A percentile compares a stretch with the other conserved stretches of the same genome.
Conservation (phyloP, 30 jellyfish, hydroid and myxozoan genomes). For the Morbakka virulenta region DNA sequence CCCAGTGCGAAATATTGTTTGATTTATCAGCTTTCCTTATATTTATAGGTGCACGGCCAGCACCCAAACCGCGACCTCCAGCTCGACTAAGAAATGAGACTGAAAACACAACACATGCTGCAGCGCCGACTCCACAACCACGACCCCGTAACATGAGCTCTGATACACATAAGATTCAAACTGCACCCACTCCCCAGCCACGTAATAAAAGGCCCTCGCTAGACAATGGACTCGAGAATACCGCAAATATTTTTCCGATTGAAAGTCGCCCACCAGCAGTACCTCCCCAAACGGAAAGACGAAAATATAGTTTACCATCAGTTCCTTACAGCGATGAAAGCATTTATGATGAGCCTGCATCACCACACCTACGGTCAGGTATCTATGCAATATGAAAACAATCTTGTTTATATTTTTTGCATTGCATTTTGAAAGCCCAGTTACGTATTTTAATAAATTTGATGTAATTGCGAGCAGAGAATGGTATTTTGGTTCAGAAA, state of each 20-base stretch:
- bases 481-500: too few species aligned
- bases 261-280: slow-evolving; percentile 35
- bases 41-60: too few species aligned
- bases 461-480: too few species aligned
- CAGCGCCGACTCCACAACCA: slow-evolving; percentile 82
- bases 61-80: slow-evolving; percentile 87
- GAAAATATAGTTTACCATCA: background rate
- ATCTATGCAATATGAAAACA: too few species aligned
- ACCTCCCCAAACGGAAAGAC: slow-evolving; percentile 44
- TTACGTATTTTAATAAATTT: too few species aligned
- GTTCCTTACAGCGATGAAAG: slow-evolving; percentile 32
- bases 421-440: too few species aligned
- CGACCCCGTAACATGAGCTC: slow-evolving; percentile 10
- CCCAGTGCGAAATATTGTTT: too few species aligned
- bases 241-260: background rate
- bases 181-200: slow-evolving; percentile 23
- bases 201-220: slow-evolving; percentile 39
- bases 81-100: slow-evolving; percentile 41
- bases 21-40: too few species aligned
- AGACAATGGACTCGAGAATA: slow-evolving; percentile 1
- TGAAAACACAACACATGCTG: slow-evolving; percentile 38
- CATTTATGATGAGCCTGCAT: slow-evolving; percentile 89
- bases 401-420: too few species aligned
- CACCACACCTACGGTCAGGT: slow-evolving; percentile 66
- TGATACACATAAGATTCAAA: slow-evolving; percentile 7